Conservation (phyloP, 2,888 invertebrate genomes). For the Sminthurinus aureus region DNA sequence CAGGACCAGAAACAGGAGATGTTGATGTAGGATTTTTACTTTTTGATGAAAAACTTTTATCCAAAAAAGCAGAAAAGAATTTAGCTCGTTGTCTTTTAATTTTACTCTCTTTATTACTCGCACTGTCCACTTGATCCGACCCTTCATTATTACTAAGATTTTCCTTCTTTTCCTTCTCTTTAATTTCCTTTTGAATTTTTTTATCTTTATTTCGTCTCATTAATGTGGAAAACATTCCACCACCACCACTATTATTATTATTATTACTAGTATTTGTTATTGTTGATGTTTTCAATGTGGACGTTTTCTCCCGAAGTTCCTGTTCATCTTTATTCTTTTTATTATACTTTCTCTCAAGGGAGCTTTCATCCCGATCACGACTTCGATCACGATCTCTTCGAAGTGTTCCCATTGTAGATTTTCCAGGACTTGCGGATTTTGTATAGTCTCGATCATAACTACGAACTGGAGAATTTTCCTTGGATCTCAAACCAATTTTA, state of each 20-base stretch:
- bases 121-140: background rate
- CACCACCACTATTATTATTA: conserved; percentile 8
- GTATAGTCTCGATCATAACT: conserved; percentile 26
- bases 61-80: conserved; percentile 31
- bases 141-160: conserved; percentile 3
- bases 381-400: background rate
- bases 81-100: conserved; percentile 31
- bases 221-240: conserved; percentile 42
- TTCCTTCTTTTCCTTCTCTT: conserved; percentile 30
- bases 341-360: conserved; percentile 41
- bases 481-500: conserved; percentile 35
- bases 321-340: conserved; percentile 33
- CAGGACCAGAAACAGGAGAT: background rate
- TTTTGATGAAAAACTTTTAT: conserved; percentile 37
- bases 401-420: conserved; percentile 9
- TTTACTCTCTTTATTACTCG: conserved; percentile 24
- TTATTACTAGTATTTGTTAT: no score
- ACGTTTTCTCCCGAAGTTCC: background rate
- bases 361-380: conserved; percentile 9
- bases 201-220: conserved; percentile 47
- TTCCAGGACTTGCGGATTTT: conserved; percentile 31
- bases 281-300: background rate
- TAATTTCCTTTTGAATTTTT: conserved; percentile 22
- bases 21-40: background rate
- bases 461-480: conserved; percentile 34